Evolutionary conservation across 2,113 vertebrate genomes (phyloP).

Genomic region (Nipponia nippon): DNA sequence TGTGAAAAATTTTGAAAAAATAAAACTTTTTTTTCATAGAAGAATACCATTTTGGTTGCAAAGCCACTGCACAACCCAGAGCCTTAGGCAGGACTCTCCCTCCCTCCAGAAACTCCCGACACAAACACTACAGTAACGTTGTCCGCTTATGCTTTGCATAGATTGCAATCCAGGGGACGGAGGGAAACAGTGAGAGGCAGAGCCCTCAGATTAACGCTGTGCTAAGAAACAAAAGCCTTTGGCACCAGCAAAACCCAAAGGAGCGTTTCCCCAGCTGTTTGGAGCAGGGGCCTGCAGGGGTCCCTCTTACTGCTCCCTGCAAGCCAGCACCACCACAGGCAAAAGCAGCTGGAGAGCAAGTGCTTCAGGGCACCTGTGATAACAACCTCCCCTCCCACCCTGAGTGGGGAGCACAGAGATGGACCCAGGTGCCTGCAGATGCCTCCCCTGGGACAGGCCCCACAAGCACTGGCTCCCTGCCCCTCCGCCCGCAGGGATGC

Average conservation of each 20-base stretch:
- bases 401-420: neutral
- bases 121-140: rapidly evolving
- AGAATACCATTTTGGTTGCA: neutral
- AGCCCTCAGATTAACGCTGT: neutral
- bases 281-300: neutral
- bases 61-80: neutral
- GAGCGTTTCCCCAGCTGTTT: neutral
- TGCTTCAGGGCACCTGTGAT: neutral
- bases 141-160: rapidly evolving
- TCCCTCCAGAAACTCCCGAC: neutral
- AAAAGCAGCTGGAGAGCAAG: conserved; percentile 2
- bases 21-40: neutral
- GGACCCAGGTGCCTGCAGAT: conserved; percentile 11
- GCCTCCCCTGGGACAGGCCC: neutral
- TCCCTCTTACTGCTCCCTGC: neutral
- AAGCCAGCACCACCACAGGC: neutral
- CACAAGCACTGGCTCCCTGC: neutral
- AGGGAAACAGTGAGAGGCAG: neutral
- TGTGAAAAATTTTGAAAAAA: neutral
- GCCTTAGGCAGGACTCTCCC: rapidly evolving
- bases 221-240: neutral
- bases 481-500: neutral
- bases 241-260: neutral
- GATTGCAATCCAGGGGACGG: neutral
- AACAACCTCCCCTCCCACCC: neutral